phyloP scores from a whole-genome alignment of 2,113 vertebrate species.

The Silurus meridionalis region DNA sequence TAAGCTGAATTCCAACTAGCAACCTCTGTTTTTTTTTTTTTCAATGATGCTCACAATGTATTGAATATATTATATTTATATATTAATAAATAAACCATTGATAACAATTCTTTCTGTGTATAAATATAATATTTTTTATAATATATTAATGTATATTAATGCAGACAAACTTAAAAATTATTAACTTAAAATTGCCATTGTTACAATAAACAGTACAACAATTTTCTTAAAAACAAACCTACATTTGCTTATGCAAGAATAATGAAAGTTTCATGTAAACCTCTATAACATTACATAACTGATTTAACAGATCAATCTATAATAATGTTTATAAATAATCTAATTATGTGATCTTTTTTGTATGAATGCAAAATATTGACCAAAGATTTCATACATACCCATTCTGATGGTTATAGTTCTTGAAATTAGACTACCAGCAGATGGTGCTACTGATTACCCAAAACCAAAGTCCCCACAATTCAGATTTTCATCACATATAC shows the following conservation, averaged over 20 bases:
- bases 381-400: background rate
- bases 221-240: background rate
- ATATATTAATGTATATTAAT: background rate
- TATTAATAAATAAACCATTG: no score
- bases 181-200: background rate
- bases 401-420: background rate
- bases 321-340: no score
- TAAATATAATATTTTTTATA: no score
- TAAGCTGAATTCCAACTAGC: no score
- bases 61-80: no score
- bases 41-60: no score
- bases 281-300: background rate
- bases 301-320: background rate
- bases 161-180: background rate
- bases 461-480: no score
- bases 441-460: background rate
- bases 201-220: background rate
- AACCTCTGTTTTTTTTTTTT: no score
- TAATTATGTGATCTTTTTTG: background rate
- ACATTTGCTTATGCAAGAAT: background rate
- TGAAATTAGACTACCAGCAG: background rate
- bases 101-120: no score
- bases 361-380: background rate
- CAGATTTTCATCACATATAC: no score
- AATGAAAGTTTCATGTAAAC: background rate